Evolutionary conservation across 1,140 invertebrate species (phyloP), one percentile per base, ranked within the genome.

Genomic region (Maconellicoccus hirsutus): DNA sequence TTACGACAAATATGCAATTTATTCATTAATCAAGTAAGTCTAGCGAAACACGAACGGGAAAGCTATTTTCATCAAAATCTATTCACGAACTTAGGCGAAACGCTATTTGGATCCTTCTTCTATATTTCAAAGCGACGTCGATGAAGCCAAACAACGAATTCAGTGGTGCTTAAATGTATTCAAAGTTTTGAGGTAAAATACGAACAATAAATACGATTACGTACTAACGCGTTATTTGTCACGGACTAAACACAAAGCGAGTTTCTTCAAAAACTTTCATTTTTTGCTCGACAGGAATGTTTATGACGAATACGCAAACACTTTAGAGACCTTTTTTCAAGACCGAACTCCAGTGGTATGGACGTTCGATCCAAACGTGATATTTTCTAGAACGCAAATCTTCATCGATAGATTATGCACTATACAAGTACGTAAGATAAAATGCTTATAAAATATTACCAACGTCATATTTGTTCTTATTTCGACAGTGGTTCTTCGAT

Each of bases 1-100:
- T 81, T 97, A 38, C 89, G 89, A 75, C 90, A 96, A 80, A 90
- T 96, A 72, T 90, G 88, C 77, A 98, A 98, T 83, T 81, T 96
- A 73, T 83, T 96, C 61, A 95, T 97, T 75, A 84, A 90, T 74
- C 87, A 91, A 82, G 87, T 87, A 77, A 76, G 71, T 27, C 23
- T 2, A 66, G 16, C 73, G 25, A 39, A 22, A 71, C 19, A 22
- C 3, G 61, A 14, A 66, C 25, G 6, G 8, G 21, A 22, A 66
- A 66, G 4, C n/a, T 16, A 23, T 10, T 66, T 16, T 16, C 59
- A 61, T 6, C 19, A 61, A 19, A 61, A 19, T n/a, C n/a, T n/a
- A 61, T 10, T 38, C 39, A 33, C 19, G n/a, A 19, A 21, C 27
- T 21, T 75, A 91, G 87, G 91, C 90, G 8, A 87, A 87, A 75